Base-by-base conservation (phyloP, 2,888 invertebrate genomes). In the Tuberolachnus salignus region DNA sequence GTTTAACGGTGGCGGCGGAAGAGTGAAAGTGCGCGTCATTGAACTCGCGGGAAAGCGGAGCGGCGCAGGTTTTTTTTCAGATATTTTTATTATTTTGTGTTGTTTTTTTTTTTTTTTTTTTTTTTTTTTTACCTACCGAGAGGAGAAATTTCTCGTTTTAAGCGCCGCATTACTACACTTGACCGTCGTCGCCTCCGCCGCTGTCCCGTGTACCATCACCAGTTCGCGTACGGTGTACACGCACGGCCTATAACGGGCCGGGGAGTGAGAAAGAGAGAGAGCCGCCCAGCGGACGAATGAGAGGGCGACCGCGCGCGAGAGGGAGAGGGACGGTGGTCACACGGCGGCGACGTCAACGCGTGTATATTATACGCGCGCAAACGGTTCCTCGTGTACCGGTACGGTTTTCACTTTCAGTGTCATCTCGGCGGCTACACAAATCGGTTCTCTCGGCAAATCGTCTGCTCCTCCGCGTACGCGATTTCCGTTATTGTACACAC, bases 371-470 rank as follows among this genome's bases (percentile, higher is more conserved):
- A 34, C 34, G 34, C 34, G 34, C 34, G 34, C 34, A 6, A 42
- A 49, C 63, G 73, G 51, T 61, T 74, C 63, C 73, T 74, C 73
- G 73, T 69, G 67, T 67, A 78, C 67, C 78, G 78, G 78, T 78
- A 78, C 78, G 69, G 59, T 78, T 78, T 78, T 78, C 78, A 78
- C 78, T 78, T 78, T 78, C 78, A 78, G 78, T 78, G 78, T 78
- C 78, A 78, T 78, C 78, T 69, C 67, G 69, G 51, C 78, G 9
- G 53, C 66, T 78, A 69, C 23, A 61, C 78, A 19, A 78, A 67
- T 78, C 69, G 69, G 78, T 74, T 63, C 51, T 42, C 51, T 59
- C 44, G 11, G 8, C 67, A 16, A 13, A 10, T 19, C 34, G 4
- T 19, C 34, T 34, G 3, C 34, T 34, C 34, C 34, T 34, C 42